Evolutionary conservation across 2,113 vertebrate genomes (phyloP).

Genomic region (Perccottus glenii): DNA sequence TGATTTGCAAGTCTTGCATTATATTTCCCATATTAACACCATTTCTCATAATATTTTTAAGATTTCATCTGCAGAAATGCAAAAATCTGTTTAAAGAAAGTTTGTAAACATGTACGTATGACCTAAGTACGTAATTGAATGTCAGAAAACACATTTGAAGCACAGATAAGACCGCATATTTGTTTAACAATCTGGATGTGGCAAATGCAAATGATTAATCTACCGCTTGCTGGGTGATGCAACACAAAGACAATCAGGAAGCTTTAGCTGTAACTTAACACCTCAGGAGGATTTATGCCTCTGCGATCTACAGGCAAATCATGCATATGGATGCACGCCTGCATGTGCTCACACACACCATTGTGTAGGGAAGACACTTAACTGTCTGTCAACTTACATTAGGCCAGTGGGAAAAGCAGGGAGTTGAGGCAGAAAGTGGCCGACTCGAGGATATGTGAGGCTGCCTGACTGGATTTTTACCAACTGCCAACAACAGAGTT

Average conservation of each 20-base stretch:
- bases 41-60: no score
- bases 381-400: slow-evolving; percentile 70
- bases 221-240: slow-evolving; percentile 47
- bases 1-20: no score
- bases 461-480: slow-evolving; percentile 68
- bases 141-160: slow-evolving; percentile 1
- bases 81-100: not conserved
- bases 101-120: slow-evolving; percentile 8
- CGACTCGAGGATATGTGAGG: slow-evolving; percentile 37
- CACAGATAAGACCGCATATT: slow-evolving; percentile 15
- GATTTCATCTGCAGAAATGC: not conserved
- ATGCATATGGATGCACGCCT: slow-evolving; percentile 24
- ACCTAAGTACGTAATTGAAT: not conserved
- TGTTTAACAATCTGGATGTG: slow-evolving; percentile 31
- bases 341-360: slow-evolving; percentile 29
- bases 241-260: slow-evolving; percentile 49
- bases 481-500: slow-evolving; percentile 53
- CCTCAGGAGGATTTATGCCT: slow-evolving; percentile 34
- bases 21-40: no score
- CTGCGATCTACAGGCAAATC: slow-evolving; percentile 40
- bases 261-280: slow-evolving; percentile 33
- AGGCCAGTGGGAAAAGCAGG: slow-evolving; percentile 54
- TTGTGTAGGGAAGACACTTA: slow-evolving; percentile 56
- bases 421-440: slow-evolving; percentile 45
- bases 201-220: slow-evolving; percentile 33